These are phyloP conservation scores for Isaurus tuberculatus DNA, from an alignment of 92 coral and sea anemone species.

Conservation along the genomic window DNA sequence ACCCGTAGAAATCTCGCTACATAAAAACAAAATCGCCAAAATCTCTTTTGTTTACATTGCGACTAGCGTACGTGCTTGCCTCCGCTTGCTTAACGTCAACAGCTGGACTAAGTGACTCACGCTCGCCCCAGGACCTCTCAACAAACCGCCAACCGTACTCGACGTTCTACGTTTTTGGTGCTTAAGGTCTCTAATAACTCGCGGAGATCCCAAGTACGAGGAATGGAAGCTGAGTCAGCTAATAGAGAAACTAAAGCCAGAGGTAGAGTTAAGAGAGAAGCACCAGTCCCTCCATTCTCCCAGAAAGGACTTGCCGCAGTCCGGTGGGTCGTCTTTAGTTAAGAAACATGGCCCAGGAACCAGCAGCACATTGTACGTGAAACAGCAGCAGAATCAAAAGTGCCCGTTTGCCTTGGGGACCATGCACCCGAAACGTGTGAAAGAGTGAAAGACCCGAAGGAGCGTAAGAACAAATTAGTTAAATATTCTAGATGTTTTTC, in stretches of 20 bases:
- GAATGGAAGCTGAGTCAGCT: constrained; percentile 20
- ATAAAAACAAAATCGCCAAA: too few species aligned
- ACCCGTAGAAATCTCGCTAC: too few species aligned
- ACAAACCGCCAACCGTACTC: too few species aligned
- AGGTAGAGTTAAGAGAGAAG: not conserved
- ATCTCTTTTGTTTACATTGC: too few species aligned
- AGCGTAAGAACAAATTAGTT: not conserved
- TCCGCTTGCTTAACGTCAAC: too few species aligned
- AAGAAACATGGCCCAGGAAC: not conserved
- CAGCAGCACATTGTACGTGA: not conserved
- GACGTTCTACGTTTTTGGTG: too few species aligned
- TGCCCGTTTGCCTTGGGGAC: not conserved
- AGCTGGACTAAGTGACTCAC: too few species aligned
- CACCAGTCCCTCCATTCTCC: constrained; percentile 13
- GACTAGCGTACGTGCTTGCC: too few species aligned
- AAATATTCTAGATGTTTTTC: not conserved
- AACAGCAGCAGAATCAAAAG: not conserved
- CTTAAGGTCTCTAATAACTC: too few species aligned
- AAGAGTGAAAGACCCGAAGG: not conserved
- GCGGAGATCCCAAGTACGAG: constrained; percentile 14
- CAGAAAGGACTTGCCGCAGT: constrained; percentile 10
- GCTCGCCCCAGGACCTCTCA: too few species aligned
- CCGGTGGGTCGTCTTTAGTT: not conserved
- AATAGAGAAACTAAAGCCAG: not conserved
- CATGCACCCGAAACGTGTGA: not conserved